Evolutionary conservation across 35 echinoderm and acorn worm species (phyloP), one percentile per base, ranked within the genome.

Genomic region (Eucidaris tribuloides): DNA sequence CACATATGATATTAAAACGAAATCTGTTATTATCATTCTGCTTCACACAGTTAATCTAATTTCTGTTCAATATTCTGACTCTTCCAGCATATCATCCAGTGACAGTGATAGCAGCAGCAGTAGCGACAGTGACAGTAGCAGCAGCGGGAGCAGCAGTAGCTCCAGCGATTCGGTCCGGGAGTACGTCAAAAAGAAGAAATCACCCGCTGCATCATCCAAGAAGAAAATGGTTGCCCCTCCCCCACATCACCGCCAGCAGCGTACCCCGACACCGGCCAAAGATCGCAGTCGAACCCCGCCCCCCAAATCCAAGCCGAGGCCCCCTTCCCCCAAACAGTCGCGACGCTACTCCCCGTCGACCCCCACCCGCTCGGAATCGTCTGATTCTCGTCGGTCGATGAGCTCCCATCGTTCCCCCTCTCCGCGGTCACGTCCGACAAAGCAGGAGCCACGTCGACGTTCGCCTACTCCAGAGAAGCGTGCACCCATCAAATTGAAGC

Each of bases 381-480:
- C 59, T 2, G 68, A 74, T 17, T n/a, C n/a, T n/a, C n/a, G n/a
- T n/a, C 48, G 48, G n/a, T 74, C 68, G 2, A 14, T 25, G 14
- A 35, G 35, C 36, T 40, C 68, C 6, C 22, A 20, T 42, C 68
- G 37, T 7, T 2, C 68, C 6, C 68, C 44, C 28, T 35, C 36
- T 0, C 68, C 68, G 5, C 68, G 68, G n/a, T 41, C 44, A 40
- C 68, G 68, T 44, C 68, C 38, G n/a, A 36, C 40, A 33, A 0
- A 40, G 35, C 29, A 74, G 35, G 68, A 74, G 31, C 4, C 64
- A 7, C 80, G 80, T 0, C 41, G 60, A 37, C 41, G 55, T 36
- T 39, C 31, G 5, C 80, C 36, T 17, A 83, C 58, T 3, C 80
- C 80, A 45, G 58, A 83, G 59, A 83, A 63, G 80, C 79, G 55